A percentile compares a stretch with the other conserved stretches of the same genome.
Evolutionary conservation across 37 sponge, comb jelly and placozoan species (phyloP).

Genomic region (Petrosia ficiformis): DNA sequence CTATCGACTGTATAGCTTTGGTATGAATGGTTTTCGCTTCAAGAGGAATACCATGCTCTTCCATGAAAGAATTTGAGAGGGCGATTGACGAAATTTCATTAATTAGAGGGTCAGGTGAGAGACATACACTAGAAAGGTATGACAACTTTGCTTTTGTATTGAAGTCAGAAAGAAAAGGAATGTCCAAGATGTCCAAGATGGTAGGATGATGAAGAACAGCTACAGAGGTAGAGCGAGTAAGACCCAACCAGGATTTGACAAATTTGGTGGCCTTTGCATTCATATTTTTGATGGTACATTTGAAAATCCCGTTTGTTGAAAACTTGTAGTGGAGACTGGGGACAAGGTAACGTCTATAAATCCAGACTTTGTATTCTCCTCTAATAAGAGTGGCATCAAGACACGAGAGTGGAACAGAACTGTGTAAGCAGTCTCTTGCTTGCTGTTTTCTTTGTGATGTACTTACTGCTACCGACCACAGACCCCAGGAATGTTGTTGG

Average conservation of each 20-base stretch:
- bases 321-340: not conserved
- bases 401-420: not conserved
- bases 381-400: constrained; percentile 2
- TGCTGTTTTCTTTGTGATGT: not conserved
- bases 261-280: not conserved
- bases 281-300: not conserved
- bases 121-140: not conserved
- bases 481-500: constrained; percentile 15
- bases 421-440: not conserved
- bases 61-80: not conserved
- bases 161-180: constrained; percentile 5
- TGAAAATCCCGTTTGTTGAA: not conserved
- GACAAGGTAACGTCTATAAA: not conserved
- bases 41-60: not conserved
- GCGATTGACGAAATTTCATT: not conserved
- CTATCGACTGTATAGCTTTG: too few species aligned
- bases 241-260: constrained; percentile 23
- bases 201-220: constrained; percentile 16
- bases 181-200: not conserved
- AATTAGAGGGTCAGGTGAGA: not conserved
- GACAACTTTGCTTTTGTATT: constrained; percentile 12
- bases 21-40: too few species aligned
- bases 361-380: constrained; percentile 1
- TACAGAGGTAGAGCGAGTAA: constrained; percentile 5
- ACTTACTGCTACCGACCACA: not conserved